Conservation (phyloP, 2,797 vertebrate species). For the Sphenodon punctatus region DNA sequence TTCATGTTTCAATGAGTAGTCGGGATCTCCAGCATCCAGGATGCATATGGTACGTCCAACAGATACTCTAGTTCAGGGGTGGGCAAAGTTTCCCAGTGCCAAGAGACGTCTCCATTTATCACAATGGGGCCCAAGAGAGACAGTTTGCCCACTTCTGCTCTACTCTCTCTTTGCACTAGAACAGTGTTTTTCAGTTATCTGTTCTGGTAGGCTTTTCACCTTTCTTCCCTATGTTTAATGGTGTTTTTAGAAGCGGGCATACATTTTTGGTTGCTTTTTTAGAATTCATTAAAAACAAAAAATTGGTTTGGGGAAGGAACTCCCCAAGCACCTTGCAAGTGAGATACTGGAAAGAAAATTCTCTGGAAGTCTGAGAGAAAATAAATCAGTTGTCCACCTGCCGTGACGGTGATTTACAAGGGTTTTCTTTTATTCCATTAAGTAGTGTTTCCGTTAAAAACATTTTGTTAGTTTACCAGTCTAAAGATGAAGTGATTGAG, state of each 20-base stretch:
- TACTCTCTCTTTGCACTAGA: no score
- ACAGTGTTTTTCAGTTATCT: no score
- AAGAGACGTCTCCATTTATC: no score
- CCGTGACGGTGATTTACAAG: conserved; percentile 26
- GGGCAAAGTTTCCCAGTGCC: no score
- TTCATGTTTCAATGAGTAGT: no score
- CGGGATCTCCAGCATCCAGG: fast-evolving
- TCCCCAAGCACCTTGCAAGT: conserved; percentile 27
- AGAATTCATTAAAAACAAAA: not conserved
- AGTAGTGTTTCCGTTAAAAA: conserved; percentile 44
- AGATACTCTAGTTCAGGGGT: no score
- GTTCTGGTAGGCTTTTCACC: no score
- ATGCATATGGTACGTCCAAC: not conserved
- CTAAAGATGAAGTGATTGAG: conserved; percentile 28
- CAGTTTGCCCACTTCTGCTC: no score
- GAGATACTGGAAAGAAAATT: conserved; percentile 31
- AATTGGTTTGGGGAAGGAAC: not conserved
- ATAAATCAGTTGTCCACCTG: conserved; percentile 46
- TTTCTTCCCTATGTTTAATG: no score
- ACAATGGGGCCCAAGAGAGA: no score
- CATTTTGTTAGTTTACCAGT: conserved; percentile 17
- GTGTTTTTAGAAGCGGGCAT: not conserved
- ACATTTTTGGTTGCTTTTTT: not conserved
- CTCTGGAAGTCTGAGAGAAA: conserved; percentile 27
- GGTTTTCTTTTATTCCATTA: conserved; percentile 46